phyloP scores from a whole-genome alignment of 2,888 invertebrate genomes.

The Andrena praecox region DNA sequence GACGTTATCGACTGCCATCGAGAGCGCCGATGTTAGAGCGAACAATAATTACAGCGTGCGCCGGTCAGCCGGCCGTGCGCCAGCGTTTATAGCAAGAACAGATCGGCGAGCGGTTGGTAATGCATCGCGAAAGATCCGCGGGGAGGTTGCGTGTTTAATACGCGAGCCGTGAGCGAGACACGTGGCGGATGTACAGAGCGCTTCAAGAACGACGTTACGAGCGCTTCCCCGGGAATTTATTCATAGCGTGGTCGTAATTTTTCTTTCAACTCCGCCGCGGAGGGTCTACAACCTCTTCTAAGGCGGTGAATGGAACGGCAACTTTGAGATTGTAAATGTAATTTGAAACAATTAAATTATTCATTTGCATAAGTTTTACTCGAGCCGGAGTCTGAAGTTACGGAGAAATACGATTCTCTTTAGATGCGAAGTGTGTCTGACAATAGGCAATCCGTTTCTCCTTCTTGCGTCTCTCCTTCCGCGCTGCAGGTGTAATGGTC shows the following conservation, averaged over 20 bases:
- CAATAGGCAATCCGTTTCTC: constrained; percentile 23
- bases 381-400: constrained; percentile 12
- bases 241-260: background rate
- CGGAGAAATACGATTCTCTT: constrained; percentile 16
- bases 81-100: constrained; percentile 47
- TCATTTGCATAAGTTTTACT: constrained; percentile 33
- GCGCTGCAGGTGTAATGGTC: constrained; percentile 5
- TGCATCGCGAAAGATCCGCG: constrained; percentile 43
- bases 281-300: background rate
- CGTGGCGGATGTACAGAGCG: background rate
- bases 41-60: constrained; percentile 39
- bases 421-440: constrained; percentile 18
- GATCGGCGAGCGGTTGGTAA: constrained; percentile 68
- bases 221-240: background rate
- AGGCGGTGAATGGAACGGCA: background rate
- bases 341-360: constrained; percentile 46
- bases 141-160: constrained; percentile 49
- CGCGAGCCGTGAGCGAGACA: constrained; percentile 14
- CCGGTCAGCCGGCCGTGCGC: constrained; percentile 3
- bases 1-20: constrained; percentile 23
- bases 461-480: background rate
- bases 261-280: background rate
- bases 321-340: constrained; percentile 38
- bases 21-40: background rate
- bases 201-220: background rate